Conservation (phyloP, 1,140 invertebrate species). For the Oncopeltus fasciatus region DNA sequence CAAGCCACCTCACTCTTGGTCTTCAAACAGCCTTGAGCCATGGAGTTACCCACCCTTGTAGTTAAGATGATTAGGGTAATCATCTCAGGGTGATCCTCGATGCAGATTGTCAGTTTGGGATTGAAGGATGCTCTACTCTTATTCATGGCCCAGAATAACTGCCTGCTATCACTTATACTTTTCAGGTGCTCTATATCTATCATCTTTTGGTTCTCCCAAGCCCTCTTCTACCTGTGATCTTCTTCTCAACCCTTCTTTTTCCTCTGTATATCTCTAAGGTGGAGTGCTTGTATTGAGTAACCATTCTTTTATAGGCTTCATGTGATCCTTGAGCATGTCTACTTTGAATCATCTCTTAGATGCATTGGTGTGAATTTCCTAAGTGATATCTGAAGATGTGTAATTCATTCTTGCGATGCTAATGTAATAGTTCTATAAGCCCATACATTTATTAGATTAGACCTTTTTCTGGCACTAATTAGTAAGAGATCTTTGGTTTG, state of each 20-base stretch:
- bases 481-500: no score
- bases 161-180: background rate
- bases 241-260: background rate
- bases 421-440: no score
- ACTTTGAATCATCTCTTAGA: no score
- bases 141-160: background rate
- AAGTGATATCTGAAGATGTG: no score
- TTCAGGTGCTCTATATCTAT: background rate
- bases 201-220: background rate
- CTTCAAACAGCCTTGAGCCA: background rate
- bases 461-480: no score
- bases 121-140: background rate
- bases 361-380: no score
- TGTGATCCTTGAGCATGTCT: no score
- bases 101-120: background rate
- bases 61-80: background rate
- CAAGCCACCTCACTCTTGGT: background rate
- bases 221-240: background rate
- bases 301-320: background rate
- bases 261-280: background rate
- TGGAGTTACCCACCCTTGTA: background rate
- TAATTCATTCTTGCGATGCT: no score
- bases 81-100: background rate
- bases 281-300: background rate
- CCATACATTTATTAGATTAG: no score